Conservation (phyloP, 1,140 invertebrate species). For the Cylas formicarius region DNA sequence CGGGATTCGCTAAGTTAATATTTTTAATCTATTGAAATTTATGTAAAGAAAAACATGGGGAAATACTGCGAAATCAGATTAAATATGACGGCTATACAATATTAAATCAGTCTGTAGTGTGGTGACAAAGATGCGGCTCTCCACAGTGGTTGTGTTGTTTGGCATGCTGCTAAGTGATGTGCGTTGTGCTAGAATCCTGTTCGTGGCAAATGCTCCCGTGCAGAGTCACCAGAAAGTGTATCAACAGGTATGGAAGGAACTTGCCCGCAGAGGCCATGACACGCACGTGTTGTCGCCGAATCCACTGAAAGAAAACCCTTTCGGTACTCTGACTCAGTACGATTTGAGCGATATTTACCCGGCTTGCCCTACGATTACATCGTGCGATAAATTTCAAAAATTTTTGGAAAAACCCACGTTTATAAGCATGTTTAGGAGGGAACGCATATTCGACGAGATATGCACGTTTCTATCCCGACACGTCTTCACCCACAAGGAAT, state of each 20-base stretch:
- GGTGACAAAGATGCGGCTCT: no score
- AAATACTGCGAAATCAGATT: no score
- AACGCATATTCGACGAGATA: constrained; percentile 4
- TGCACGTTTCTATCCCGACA: constrained; percentile 5
- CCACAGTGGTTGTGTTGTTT: no score
- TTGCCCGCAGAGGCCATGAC: constrained; percentile 24
- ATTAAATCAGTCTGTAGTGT: no score
- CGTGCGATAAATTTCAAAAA: no score
- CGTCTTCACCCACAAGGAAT: constrained; percentile 9
- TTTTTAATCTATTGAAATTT: no score
- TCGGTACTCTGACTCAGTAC: constrained; percentile 12
- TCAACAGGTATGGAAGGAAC: constrained; percentile 32
- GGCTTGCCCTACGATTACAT: no score
- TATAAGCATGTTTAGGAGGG: constrained; percentile 8
- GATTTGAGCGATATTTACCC: constrained; percentile 18
- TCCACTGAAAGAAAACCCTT: constrained; percentile 5
- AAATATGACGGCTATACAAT: no score
- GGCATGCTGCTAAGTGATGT: no score
- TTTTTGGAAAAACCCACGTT: constrained; percentile 20
- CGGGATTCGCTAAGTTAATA: no score
- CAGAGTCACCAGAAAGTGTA: constrained; percentile 51
- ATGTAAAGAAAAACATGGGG: no score
- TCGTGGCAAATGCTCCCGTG: constrained; percentile 42
- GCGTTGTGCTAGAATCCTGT: constrained; percentile 46
- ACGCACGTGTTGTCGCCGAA: constrained; percentile 14